Evolutionary conservation across 1,140 invertebrate species (phyloP), one percentile per base, ranked within the genome.

Genomic region (Gryllus bimaculatus): DNA sequence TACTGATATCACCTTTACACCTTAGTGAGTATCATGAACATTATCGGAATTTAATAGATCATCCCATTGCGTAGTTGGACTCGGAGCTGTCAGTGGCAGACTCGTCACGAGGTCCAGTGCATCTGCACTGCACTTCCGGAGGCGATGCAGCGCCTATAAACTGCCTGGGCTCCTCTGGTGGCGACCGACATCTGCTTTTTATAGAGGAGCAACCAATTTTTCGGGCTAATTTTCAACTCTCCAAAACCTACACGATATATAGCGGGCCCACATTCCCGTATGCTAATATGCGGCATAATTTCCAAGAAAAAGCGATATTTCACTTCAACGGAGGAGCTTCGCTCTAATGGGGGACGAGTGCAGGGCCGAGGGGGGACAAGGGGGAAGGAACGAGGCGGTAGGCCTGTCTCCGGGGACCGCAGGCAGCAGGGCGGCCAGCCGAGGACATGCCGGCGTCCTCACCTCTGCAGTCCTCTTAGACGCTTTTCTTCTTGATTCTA

Each of bases 171-270:
- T 10, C 18, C 54, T 10, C 54, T 66, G 54, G 54, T 66, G 54
- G 54, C 54, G 54, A 66, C 54, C 54, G 54, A 66, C 54, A 66
- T 66, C 54, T 66, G 10, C 54, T 18, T 13, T 66, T 66, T 66
- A 39, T 66, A 66, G 54, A 13, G 54, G 54, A 7, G 54, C 54
- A 66, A 10, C 54, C 54, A 66, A 66, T 66, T 66, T 66, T 66
- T 66, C 54, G 54, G 54, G 54, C 54, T 66, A 66, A 66, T 66
- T 66, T 66, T 66, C 54, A 66, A 66, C 54, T 66, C 54, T 66
- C 54, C 54, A 66, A 66, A 66, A 66, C 54, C 54, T 66, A 66
- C 18, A 66, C 54, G 54, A 66, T 66, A 66, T 66, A 66, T 66
- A 66, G 54, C 54, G 18, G 54, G 54, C 54, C 54, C 18, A 66